Conservation (phyloP, 2,113 vertebrate species). For the Rhinoptilus africanus region DNA sequence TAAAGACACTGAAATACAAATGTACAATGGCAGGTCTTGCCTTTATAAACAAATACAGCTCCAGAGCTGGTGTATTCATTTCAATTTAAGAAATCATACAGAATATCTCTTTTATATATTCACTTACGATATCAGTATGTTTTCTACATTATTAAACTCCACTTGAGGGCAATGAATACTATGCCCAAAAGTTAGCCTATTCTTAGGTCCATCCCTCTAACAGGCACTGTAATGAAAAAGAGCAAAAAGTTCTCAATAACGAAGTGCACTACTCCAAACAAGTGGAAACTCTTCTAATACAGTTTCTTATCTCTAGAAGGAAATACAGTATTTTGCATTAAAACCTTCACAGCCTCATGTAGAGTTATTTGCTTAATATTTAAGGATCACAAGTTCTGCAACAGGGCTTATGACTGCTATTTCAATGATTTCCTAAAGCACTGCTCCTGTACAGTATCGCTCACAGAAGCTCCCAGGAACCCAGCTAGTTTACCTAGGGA, state of each 20-base stretch:
- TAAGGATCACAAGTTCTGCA: not conserved
- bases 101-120: not conserved
- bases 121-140: not conserved
- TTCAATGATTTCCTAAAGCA: conserved; percentile 37
- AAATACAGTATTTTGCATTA: not conserved
- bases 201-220: not conserved
- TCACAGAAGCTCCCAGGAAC: not conserved
- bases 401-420: not conserved
- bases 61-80: not conserved
- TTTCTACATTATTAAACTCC: not conserved
- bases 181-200: not conserved
- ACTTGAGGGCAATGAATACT: not conserved
- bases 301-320: not conserved
- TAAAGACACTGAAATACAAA: not conserved
- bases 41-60: not conserved
- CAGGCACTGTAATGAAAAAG: not conserved
- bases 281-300: not conserved
- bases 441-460: not conserved
- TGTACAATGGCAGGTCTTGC: not conserved
- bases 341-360: not conserved
- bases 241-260: not conserved
- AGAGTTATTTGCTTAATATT: not conserved
- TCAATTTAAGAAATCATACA: not conserved
- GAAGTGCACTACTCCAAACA: not conserved
- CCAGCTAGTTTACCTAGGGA: not conserved